Evolutionary conservation across 2,113 vertebrate species (phyloP), one percentile per base, ranked within the genome.

Genomic region (Nothoprocta pentlandii): DNA sequence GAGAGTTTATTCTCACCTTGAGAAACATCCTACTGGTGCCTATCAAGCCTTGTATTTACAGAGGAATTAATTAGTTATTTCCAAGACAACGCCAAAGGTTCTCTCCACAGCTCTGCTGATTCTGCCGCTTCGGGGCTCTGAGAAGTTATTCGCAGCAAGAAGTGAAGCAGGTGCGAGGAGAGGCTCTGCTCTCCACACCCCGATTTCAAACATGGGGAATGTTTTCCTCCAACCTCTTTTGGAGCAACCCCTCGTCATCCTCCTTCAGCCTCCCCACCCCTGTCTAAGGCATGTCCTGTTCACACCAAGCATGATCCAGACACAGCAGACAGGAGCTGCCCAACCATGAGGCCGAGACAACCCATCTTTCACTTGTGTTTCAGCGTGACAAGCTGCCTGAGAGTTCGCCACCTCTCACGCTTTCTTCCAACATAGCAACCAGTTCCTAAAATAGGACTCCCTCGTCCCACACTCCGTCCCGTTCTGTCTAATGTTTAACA

Each of bases 41-140:
- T 36, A 94, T 86, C 90, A 79, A 91, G 78, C 80, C 59, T 91
- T 76, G 81, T 85, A 5, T 73, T 96, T 96, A 90, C 85, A 88
- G 76, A 76, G 62, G 66, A 75, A 93, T 86, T 96, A 84, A 94
- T 94, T 95, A 90, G 76, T 92, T 81, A 92, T 86, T 62, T 62
- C 85, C 21, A 70, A 90, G 77, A 77, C 63, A 49, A 56, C 84
- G 87, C 79, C 92, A 91, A 44, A 85, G 70, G 74, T 81, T 87
- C 30, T 78, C 71, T 39, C 63, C 76, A 80, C 88, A 88, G 80
- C 44, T 63, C 66, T 53, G 42, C 73, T 76, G 87, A 64, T 47
- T 83, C 21, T 28, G 51, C 36, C 73, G 80, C 28, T 23, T 46
- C 0, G 12, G 7, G 54, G 46, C 71, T 8, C 5, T 34, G 12